Base-by-base conservation (phyloP, 2,797 vertebrate genomes). In the Amazona finschi region DNA sequence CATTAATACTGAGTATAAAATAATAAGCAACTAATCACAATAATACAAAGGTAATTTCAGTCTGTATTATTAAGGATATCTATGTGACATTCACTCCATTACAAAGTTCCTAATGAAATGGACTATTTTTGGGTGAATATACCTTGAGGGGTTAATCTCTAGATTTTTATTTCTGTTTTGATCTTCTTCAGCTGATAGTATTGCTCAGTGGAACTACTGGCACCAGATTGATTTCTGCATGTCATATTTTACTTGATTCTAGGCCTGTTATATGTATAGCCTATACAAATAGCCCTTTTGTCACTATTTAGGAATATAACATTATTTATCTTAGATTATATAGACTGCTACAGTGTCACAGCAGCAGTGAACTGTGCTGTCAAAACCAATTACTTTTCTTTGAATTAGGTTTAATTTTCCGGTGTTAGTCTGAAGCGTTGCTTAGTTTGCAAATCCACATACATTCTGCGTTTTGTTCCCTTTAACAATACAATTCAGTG, bases 1-100 rank as follows among this genome's bases (percentile, higher is more conserved):
- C 99, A 99, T 98, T 99, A 99, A 99, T 99, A 99, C 98, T 98
- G 98, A 99, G 98, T 99, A 99, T 99, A 99, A 99, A 99, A 99
- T 99, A 99, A 98, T 98, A 99, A 98, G 98, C 98, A 99, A 99
- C 98, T 98, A 98, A 99, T 98, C 98, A 99, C 98, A 99, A 98
- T 98, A 97, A 97, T 98, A 98, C 98, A 98, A 98, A 98, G 96
- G 94, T 97, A 97, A 98, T 98, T 98, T 98, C 97, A 97, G 98
- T 98, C 98, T 98, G 98, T 98, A 97, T 98, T 98, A 98, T 98
- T 98, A 98, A 98, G 98, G 94, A 98, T 98, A 99, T 97, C 98
- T 98, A 99, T 97, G 98, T 98, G 98, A 99, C 98, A 99, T 99
- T 99, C 97, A 98, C 96, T 97, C 96, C 98, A 98, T 98, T 99